Evolutionary conservation across 1,140 invertebrate genomes (phyloP).

Genomic region (Oreohelix idahoensis): DNA sequence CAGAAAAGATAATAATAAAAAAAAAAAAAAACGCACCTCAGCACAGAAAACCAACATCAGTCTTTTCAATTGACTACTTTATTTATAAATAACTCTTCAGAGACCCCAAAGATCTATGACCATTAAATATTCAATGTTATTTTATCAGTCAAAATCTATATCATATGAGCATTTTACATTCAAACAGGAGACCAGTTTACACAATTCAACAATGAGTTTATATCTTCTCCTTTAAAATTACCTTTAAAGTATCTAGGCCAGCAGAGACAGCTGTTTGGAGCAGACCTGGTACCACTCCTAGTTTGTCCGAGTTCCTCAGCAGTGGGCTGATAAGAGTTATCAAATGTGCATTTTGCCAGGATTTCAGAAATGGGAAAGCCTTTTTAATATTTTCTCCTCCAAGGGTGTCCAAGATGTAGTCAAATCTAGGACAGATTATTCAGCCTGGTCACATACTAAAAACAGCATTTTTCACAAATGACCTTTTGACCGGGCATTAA

Average conservation of each 20-base stretch:
- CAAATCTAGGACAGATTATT: conserved; percentile 78
- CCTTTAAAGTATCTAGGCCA: conserved; percentile 58
- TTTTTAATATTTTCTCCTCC: conserved; percentile 77
- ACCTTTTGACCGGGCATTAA: too few relatives aligned
- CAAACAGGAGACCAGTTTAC: too few relatives aligned
- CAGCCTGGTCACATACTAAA: too few relatives aligned
- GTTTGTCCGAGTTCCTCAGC: conserved; percentile 84
- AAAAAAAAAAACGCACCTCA: too few relatives aligned
- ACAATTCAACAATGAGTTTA: neutral
- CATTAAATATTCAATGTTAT: too few relatives aligned
- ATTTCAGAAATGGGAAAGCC: conserved; percentile 75
- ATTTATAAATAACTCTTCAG: too few relatives aligned
- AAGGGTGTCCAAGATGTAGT: conserved; percentile 88
- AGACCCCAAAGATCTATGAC: too few relatives aligned
- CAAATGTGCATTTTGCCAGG: conserved; percentile 83
- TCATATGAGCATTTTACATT: neutral
- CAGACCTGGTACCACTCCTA: conserved; percentile 78
- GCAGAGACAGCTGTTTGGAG: conserved; percentile 63
- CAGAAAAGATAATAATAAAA: too few relatives aligned
- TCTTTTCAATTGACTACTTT: too few relatives aligned
- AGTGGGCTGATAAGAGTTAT: conserved; percentile 89
- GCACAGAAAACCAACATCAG: too few relatives aligned
- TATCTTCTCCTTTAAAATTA: conserved; percentile 29
- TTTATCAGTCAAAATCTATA: too few relatives aligned
- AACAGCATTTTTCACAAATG: too few relatives aligned